A percentile compares a stretch with the other conserved stretches of the same genome.
Evolutionary conservation across 2,113 vertebrate genomes (phyloP).

Genomic region (Sarotherodon lohbergeri): DNA sequence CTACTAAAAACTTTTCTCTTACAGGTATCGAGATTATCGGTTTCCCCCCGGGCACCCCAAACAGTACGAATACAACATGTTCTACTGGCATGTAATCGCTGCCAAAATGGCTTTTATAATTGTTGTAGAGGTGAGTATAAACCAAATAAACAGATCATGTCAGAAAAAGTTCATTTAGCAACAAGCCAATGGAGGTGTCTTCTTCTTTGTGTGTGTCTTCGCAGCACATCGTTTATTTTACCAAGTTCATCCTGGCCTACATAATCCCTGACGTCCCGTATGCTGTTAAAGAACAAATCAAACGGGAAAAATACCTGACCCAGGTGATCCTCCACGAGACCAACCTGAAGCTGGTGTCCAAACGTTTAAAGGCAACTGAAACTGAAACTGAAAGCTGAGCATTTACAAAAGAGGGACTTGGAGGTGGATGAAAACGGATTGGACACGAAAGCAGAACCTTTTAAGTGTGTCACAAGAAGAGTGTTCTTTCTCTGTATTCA

Average conservation of each 20-base stretch:
- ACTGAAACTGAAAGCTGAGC: slow-evolving; percentile 22
- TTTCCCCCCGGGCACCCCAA: slow-evolving; percentile 82
- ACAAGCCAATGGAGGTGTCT: not conserved
- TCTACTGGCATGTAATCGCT: slow-evolving; percentile 91
- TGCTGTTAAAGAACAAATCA: slow-evolving; percentile 83
- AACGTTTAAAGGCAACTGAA: slow-evolving; percentile 52
- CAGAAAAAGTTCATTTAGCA: not conserved
- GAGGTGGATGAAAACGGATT: not conserved
- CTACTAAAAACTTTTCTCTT: not conserved
- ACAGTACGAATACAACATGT: slow-evolving; percentile 83
- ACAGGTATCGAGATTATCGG: slow-evolving; percentile 88
- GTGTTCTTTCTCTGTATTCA: not conserved
- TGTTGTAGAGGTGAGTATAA: slow-evolving; percentile 81
- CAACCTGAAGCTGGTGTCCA: slow-evolving; percentile 78
- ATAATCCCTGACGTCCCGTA: slow-evolving; percentile 84
- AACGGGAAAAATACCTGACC: slow-evolving; percentile 87
- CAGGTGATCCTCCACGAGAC: slow-evolving; percentile 87
- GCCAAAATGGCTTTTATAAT: slow-evolving; percentile 93
- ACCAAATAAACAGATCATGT: not conserved
- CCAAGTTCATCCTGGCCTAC: slow-evolving; percentile 88
- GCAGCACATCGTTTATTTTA: slow-evolving; percentile 88
- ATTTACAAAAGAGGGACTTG: not conserved
- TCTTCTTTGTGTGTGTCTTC: not conserved
- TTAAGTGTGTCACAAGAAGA: not conserved
- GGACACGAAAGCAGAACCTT: not conserved